These are phyloP conservation scores for Oriolus oriolus DNA, from an alignment of 2,113 vertebrate species.

Conservation along the genomic window DNA sequence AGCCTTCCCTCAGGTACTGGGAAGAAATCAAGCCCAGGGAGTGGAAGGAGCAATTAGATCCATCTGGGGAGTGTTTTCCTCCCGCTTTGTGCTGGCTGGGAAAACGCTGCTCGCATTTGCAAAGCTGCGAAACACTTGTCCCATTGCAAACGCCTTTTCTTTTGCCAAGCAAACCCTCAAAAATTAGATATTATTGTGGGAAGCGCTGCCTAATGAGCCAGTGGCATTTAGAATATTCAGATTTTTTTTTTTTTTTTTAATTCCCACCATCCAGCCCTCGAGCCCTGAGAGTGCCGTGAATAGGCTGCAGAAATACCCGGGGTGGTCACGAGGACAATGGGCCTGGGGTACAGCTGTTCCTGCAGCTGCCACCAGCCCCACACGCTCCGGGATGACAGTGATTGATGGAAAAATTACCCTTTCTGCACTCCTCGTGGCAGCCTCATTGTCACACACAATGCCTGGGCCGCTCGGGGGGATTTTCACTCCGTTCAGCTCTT, in stretches of 20 bases:
- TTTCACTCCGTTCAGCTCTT: background rate
- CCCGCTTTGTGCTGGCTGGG: slow-evolving; percentile 27
- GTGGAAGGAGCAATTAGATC: slow-evolving; percentile 48
- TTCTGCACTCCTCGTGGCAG: slow-evolving; percentile 69
- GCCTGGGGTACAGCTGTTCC: slow-evolving; percentile 64
- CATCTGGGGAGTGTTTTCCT: slow-evolving; percentile 58
- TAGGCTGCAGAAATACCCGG: slow-evolving; percentile 7
- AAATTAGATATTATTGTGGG: slow-evolving; percentile 68
- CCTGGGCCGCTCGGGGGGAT: slow-evolving; percentile 4
- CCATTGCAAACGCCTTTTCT: slow-evolving; percentile 28
- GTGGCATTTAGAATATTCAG: slow-evolving; percentile 62
- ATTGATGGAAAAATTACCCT: slow-evolving; percentile 70
- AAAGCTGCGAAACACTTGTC: slow-evolving; percentile 46
- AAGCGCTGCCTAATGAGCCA: slow-evolving; percentile 62
- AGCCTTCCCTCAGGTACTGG: background rate
- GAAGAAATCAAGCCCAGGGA: background rate
- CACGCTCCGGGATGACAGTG: slow-evolving; percentile 48
- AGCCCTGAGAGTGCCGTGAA: slow-evolving; percentile 45
- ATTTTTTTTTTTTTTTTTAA: too few relatives aligned
- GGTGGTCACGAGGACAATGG: slow-evolving; percentile 55
- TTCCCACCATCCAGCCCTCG: slow-evolving; percentile 13
- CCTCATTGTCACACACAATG: slow-evolving; percentile 51
- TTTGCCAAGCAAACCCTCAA: slow-evolving; percentile 63
- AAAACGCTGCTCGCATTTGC: slow-evolving; percentile 30
- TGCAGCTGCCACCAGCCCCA: slow-evolving; percentile 66